Evolutionary conservation across 2,113 vertebrate genomes (phyloP), one percentile per base, ranked within the genome.

Genomic region (Elachura formosa): DNA sequence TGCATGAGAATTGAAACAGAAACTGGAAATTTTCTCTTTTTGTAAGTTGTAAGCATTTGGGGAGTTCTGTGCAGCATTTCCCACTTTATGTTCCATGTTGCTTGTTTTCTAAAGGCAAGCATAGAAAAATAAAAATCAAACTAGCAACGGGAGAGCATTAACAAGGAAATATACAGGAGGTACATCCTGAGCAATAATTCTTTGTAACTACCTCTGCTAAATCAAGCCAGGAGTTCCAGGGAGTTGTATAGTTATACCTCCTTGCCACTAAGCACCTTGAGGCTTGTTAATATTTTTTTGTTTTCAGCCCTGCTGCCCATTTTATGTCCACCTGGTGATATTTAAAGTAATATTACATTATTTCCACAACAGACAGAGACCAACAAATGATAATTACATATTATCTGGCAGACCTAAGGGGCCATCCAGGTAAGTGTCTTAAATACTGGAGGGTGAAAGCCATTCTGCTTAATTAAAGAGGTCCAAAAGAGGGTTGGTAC

Each of bases 41-140:
- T 75, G 33, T 48, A 46, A 4, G 5, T 33, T 91, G 29, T 41
- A 75, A 87, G 33, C 14, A 26, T 72, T 87, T 63, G 34, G 13
- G 28, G 29, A 58, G 31, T 55, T 92, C 79, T 64, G 23, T 54
- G 15, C 66, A 79, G 40, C 26, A 54, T 49, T 82, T 93, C 25
- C 3, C 25, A 67, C 25, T 91, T 93, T 71, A 75, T 41, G 61
- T 12, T 87, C 45, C 33, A 52, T 66, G 89, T 89, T 91, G 20
- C 54, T 83, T 4, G 1, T 89, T 84, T 94, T 94, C 74, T 87
- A 84, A 85, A 95, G 62, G 58, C 58, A 82, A 91, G 54, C 49
- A 46, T 1, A 91, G 84, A 78, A 89, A 63, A 46, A 93, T 94
- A 93, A 94, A 94, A 96, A 91, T 73, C 84, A 95, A 93, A 94